Conservation (phyloP, 2,113 vertebrate genomes). For the Lates calcarifer region DNA sequence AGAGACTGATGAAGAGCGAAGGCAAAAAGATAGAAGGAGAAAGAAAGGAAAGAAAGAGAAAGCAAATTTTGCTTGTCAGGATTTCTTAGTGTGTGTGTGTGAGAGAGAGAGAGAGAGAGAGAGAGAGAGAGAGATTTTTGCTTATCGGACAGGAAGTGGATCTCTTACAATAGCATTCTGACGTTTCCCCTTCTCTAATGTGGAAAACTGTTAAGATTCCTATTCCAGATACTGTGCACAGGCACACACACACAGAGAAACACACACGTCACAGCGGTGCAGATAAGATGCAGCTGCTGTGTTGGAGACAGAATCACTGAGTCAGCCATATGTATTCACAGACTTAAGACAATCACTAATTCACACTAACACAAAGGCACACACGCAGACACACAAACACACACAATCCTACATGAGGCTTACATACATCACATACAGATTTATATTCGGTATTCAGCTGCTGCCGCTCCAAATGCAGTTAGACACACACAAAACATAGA, state of each 20-base stretch:
- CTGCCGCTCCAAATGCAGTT: constrained; percentile 47
- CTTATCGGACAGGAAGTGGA: constrained; percentile 85
- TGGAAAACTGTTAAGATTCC: constrained; percentile 83
- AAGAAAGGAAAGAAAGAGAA: constrained; percentile 60
- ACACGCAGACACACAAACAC: constrained; percentile 52
- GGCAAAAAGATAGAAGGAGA: constrained; percentile 58
- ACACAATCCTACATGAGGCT: constrained; percentile 49
- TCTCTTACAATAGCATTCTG: constrained; percentile 84
- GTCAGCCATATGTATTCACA: constrained; percentile 81
- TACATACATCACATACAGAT: constrained; percentile 57
- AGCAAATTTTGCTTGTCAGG: constrained; percentile 77
- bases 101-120: constrained; percentile 40
- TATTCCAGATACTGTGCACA: constrained; percentile 77
- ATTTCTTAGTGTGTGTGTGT: constrained; percentile 55
- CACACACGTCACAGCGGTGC: constrained; percentile 75
- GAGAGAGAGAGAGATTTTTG: constrained; percentile 78
- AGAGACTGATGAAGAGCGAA: constrained; percentile 59
- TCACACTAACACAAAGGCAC: constrained; percentile 69
- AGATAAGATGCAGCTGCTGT: constrained; percentile 84
- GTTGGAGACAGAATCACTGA: constrained; percentile 82
- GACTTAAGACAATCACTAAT: constrained; percentile 77
- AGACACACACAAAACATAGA: constrained; percentile 23
- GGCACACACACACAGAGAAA: constrained; percentile 35
- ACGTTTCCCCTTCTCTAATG: constrained; percentile 78
- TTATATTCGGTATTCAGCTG: constrained; percentile 62